A percentile compares a stretch with the other conserved stretches of the same genome.
These are phyloP conservation scores for Callosobruchus maculatus DNA, from an alignment of 2,888 invertebrate species.

Conservation along the genomic window DNA sequence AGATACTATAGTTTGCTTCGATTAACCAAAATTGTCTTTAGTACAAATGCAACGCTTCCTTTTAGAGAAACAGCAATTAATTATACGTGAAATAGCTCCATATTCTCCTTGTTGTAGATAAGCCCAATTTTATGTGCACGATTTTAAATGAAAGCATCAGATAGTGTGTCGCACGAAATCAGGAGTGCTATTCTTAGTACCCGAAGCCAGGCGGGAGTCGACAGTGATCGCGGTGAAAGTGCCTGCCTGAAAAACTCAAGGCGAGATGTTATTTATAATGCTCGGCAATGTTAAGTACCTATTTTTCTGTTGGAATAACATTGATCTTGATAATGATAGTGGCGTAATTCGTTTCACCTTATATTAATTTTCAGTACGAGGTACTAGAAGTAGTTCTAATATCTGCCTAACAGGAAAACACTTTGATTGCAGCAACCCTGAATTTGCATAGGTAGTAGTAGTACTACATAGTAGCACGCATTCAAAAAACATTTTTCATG, in stretches of 20 bases:
- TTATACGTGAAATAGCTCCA: no score
- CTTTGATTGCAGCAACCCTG: no score
- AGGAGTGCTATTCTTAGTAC: not conserved
- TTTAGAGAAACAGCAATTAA: no score
- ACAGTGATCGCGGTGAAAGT: not conserved
- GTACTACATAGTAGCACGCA: no score
- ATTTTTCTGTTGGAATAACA: not conserved
- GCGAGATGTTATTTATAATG: not conserved
- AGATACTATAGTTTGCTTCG: no score
- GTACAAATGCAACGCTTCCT: no score
- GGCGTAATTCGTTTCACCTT: not conserved
- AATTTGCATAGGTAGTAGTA: no score
- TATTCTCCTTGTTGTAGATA: no score
- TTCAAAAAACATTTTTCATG: no score
- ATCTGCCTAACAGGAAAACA: not conserved
- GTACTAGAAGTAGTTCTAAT: not conserved
- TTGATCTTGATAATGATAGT: not conserved
- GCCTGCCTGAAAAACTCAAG: not conserved
- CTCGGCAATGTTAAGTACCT: not conserved
- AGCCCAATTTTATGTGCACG: no score
- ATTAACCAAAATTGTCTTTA: no score
- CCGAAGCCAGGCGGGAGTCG: not conserved
- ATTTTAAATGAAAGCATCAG: not conserved
- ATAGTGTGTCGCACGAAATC: not conserved
- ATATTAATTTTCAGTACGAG: not conserved